Evolutionary conservation across 2,113 vertebrate species (phyloP).

Genomic region (Eupsittula cactorum): DNA sequence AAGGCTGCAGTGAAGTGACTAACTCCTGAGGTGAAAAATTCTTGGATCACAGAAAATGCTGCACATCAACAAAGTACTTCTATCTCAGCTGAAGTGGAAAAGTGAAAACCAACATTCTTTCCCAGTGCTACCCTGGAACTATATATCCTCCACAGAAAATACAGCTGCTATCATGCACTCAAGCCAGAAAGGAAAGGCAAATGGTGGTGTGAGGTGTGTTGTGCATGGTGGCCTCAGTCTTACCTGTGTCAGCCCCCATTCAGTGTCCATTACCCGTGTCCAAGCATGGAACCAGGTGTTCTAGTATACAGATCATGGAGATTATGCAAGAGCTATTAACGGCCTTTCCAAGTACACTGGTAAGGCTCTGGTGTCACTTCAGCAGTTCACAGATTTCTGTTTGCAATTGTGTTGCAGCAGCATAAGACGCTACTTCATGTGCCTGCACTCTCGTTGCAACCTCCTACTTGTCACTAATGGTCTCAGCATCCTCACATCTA

Average conservation of each 20-base stretch:
- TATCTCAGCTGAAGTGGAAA: not conserved
- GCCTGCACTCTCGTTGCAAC: not conserved
- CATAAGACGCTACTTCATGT: fast-evolving
- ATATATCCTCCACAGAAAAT: not conserved
- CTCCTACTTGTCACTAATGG: not conserved
- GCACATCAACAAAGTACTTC: not conserved
- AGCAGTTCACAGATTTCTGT: not conserved
- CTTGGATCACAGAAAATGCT: not conserved
- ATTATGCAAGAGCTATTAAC: not conserved
- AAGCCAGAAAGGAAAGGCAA: not conserved
- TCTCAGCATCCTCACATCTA: not conserved
- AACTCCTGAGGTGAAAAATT: not conserved
- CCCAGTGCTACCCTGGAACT: not conserved
- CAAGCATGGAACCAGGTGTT: not conserved
- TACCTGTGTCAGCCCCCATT: not conserved
- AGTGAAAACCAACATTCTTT: not conserved
- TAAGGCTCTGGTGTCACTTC: not conserved
- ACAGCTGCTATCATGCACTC: not conserved
- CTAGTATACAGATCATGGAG: not conserved
- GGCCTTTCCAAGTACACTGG: not conserved
- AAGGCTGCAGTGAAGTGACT: not conserved
- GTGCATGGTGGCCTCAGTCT: not conserved
- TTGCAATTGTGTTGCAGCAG: not conserved
- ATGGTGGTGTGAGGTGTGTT: fast-evolving
- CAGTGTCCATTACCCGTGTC: not conserved